Evolutionary conservation across 2,888 invertebrate genomes (phyloP).

Genomic region (Meteorus colon): DNA sequence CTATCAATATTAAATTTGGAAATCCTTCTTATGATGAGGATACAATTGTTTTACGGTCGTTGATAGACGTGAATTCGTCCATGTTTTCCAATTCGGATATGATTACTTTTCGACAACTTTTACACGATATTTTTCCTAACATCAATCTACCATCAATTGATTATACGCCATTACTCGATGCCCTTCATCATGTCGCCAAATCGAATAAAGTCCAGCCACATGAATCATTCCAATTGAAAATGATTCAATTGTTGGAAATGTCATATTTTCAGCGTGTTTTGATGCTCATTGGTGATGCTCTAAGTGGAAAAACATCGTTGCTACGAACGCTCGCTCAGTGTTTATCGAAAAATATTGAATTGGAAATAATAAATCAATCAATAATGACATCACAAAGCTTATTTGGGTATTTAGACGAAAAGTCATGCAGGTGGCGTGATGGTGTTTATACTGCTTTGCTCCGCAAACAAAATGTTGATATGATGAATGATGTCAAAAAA

Average conservation of each 20-base stretch:
- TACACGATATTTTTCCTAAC: conserved; percentile 77
- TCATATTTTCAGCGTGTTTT: conserved; percentile 76
- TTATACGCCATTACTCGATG: conserved; percentile 73
- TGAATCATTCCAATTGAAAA: conserved; percentile 75
- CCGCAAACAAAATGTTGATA: conserved; percentile 50
- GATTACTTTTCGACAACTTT: conserved; percentile 74
- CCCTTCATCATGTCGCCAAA: conserved; percentile 65
- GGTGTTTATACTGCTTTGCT: conserved; percentile 74
- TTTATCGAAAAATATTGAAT: conserved; percentile 72
- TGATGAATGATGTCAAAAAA: conserved; percentile 67
- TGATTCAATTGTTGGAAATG: conserved; percentile 78
- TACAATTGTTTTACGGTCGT: conserved; percentile 75
- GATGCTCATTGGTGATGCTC: conserved; percentile 75
- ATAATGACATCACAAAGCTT: conserved; percentile 76
- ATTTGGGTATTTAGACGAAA: conserved; percentile 76
- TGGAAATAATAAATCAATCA: conserved; percentile 77
- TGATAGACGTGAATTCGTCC: conserved; percentile 77
- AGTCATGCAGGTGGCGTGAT: conserved; percentile 75
- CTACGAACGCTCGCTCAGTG: conserved; percentile 73
- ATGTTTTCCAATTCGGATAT: conserved; percentile 76
- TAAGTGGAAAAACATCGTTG: conserved; percentile 76
- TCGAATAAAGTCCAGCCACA: conserved; percentile 72
- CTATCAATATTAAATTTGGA: conserved; percentile 76
- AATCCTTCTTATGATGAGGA: conserved; percentile 76
- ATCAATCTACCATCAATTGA: conserved; percentile 72